A percentile compares a stretch with the other conserved stretches of the same genome.
Evolutionary conservation across 2,888 invertebrate genomes (phyloP).

Genomic region (Myopa testacea): DNA sequence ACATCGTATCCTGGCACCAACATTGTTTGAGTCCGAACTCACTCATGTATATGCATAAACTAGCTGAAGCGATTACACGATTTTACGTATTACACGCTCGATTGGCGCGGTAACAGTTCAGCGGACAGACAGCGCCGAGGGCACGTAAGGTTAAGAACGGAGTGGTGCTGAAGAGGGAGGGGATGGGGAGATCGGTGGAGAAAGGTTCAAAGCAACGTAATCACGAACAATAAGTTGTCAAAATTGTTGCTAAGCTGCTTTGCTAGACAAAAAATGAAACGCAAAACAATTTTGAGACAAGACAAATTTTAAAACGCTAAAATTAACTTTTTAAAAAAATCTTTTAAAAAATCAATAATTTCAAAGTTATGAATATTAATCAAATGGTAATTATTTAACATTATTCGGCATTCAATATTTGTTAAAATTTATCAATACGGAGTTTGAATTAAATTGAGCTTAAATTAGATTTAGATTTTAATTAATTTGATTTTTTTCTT

Average conservation of each 20-base stretch:
- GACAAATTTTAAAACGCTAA: no score
- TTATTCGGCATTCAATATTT: no score
- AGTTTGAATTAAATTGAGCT: no score
- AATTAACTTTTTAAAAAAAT: no score
- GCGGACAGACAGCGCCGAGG: neutral
- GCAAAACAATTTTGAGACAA: neutral
- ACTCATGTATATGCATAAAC: conserved; percentile 30
- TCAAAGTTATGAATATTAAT: no score
- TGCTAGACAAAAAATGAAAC: neutral
- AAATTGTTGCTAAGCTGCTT: neutral
- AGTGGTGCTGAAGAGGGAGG: neutral
- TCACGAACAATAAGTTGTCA: neutral
- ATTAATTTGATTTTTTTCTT: no score
- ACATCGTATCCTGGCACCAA: neutral
- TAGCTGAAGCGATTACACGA: conserved; percentile 24
- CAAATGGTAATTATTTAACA: no score
- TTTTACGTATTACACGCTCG: conserved; percentile 32
- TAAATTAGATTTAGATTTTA: no score
- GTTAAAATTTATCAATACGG: no score
- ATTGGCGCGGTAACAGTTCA: conserved; percentile 17
- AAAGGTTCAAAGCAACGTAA: neutral
- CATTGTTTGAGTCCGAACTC: conserved; percentile 19
- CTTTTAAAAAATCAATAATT: no score
- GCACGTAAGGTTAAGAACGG: no score
- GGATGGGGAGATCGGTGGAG: neutral